A percentile compares a stretch with the other conserved stretches of the same genome.
These are phyloP conservation scores for Panurus biarmicus DNA, from an alignment of 2,113 vertebrate genomes.

Conservation along the genomic window DNA sequence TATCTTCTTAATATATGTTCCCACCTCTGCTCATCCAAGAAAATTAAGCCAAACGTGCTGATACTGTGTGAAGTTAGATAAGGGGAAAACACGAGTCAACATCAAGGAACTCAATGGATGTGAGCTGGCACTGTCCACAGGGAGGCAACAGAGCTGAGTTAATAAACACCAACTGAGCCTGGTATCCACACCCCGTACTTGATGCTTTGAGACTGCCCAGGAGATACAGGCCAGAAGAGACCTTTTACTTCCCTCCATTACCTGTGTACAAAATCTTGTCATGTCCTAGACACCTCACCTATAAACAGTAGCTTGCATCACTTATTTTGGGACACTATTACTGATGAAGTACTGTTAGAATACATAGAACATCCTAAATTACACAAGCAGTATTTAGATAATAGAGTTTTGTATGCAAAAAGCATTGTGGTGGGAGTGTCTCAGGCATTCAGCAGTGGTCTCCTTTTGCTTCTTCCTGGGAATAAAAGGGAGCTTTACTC, in stretches of 20 bases:
- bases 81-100: neutral
- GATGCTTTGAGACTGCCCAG: neutral
- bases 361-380: neutral
- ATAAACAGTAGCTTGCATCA: neutral
- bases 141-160: neutral
- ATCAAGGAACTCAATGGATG: neutral
- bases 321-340: neutral
- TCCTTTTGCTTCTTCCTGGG: neutral
- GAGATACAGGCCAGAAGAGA: neutral
- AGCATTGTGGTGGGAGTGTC: neutral
- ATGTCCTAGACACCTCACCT: neutral
- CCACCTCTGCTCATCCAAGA: neutral
- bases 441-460: neutral
- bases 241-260: neutral
- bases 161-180: neutral
- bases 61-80: neutral
- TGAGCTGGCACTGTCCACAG: neutral
- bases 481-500: neutral
- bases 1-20: neutral
- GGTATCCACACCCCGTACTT: neutral
- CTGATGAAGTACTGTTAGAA: neutral
- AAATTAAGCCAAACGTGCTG: neutral
- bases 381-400: neutral
- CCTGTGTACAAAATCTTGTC: neutral
- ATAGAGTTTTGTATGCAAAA: neutral